Conservation (phyloP, 2,888 invertebrate genomes). For the Cephus rjabovi region DNA sequence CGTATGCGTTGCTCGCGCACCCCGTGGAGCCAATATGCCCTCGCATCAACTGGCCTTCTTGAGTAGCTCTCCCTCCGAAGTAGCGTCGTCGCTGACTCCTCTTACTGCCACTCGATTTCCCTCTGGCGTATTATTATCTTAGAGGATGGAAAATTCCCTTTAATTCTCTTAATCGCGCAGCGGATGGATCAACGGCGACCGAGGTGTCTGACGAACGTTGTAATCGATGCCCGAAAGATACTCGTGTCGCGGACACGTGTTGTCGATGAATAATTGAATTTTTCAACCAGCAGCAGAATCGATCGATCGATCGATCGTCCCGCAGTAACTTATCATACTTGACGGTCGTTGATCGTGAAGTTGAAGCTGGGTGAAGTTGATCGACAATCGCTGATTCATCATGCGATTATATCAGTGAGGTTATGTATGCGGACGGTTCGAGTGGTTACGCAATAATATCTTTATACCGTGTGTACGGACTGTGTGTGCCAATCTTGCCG, state of each 20-base stretch:
- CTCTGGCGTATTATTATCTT: not conserved
- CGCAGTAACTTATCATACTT: not conserved
- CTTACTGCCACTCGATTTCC: not conserved
- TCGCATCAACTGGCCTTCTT: constrained; percentile 59
- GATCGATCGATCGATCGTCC: not conserved
- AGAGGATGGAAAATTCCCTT: not conserved
- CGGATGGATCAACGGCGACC: not conserved
- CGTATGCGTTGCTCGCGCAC: constrained; percentile 49
- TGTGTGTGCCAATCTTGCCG: not conserved
- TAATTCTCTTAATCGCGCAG: not conserved
- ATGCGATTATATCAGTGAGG: not conserved
- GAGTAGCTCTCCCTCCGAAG: constrained; percentile 46
- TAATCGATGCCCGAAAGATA: not conserved
- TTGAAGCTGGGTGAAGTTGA: not conserved
- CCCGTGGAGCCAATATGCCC: constrained; percentile 63
- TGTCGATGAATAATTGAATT: not conserved
- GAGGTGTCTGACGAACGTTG: not conserved
- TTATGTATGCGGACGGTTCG: not conserved
- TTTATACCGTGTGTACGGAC: not conserved
- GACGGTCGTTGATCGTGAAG: not conserved
- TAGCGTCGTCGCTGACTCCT: not conserved
- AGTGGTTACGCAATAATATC: not conserved
- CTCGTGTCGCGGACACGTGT: not conserved
- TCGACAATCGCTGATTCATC: not conserved
- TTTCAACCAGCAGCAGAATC: not conserved